phyloP scores from a whole-genome alignment of 1,140 invertebrate species.

The Polyergus mexicanus region DNA sequence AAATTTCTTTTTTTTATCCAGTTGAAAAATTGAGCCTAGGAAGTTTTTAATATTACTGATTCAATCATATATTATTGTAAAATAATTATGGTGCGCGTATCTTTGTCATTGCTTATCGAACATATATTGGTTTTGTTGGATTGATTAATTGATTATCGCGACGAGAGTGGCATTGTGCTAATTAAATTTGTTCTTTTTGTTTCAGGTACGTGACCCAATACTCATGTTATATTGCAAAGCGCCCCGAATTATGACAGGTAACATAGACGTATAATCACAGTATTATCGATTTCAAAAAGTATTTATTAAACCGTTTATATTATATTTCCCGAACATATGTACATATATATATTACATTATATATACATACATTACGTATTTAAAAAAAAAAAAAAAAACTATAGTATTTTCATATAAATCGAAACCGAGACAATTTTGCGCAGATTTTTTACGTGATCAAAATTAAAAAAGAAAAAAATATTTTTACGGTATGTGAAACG shows the following conservation, averaged over 20 bases:
- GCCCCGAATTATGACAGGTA: slow-evolving; percentile 45
- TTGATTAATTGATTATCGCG: slow-evolving; percentile 56
- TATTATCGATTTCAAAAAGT: slow-evolving; percentile 43
- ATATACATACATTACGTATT: too few species aligned
- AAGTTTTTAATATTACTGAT: slow-evolving; percentile 23
- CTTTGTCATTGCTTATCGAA: slow-evolving; percentile 15
- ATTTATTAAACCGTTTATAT: slow-evolving; percentile 39
- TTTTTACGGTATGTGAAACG: slow-evolving; percentile 16
- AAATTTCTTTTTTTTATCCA: neutral
- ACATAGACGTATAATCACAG: slow-evolving; percentile 27
- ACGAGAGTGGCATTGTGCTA: slow-evolving; percentile 46
- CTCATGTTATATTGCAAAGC: slow-evolving; percentile 39
- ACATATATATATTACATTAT: too few species aligned
- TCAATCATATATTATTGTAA: slow-evolving; percentile 9
- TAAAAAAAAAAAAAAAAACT: neutral
- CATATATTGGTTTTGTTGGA: slow-evolving; percentile 29
- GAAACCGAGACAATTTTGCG: slow-evolving; percentile 4
- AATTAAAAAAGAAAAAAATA: slow-evolving; percentile 32
- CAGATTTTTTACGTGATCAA: neutral
- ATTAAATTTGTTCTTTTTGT: slow-evolving; percentile 67
- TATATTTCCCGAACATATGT: neutral
- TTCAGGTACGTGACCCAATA: slow-evolving; percentile 67
- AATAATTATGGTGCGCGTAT: slow-evolving; percentile 42
- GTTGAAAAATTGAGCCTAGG: slow-evolving; percentile 16
- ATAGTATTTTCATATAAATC: neutral